Conservation (phyloP, 2,888 invertebrate species). For the Agrilus mali region DNA sequence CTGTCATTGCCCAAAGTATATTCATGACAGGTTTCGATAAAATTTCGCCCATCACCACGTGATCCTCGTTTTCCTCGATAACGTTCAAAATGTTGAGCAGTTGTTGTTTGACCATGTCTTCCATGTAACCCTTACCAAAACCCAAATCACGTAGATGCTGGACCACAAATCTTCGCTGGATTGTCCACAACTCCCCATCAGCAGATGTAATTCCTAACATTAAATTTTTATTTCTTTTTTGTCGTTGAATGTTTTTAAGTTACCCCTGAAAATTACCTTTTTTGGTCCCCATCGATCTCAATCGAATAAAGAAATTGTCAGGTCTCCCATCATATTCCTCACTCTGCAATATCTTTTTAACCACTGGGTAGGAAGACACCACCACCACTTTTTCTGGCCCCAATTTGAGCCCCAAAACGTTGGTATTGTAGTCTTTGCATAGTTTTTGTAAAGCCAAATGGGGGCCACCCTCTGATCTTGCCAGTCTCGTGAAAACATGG, state of each 20-base stretch:
- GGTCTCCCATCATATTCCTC: conserved; percentile 55
- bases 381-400: conserved; percentile 41
- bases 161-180: conserved; percentile 39
- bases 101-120: conserved; percentile 37
- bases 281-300: conserved; percentile 49
- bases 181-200: conserved; percentile 41
- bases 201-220: conserved; percentile 46
- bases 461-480: conserved; percentile 34
- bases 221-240: conserved; percentile 33
- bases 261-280: too few relatives aligned
- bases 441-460: conserved; percentile 39
- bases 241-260: too few relatives aligned
- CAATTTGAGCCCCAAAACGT: conserved; percentile 44
- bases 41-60: conserved; percentile 24
- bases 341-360: conserved; percentile 39
- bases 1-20: conserved; percentile 49
- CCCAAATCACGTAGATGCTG: conserved; percentile 38
- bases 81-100: conserved; percentile 26
- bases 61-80: conserved; percentile 6
- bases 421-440: conserved; percentile 35
- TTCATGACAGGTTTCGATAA: conserved; percentile 48
- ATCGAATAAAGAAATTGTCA: conserved; percentile 47
- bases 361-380: conserved; percentile 39
- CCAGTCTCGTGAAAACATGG: conserved; percentile 26
- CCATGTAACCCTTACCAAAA: conserved; percentile 39